Conservation (phyloP, 2,888 invertebrate genomes). For the Agrilus cyanescens region DNA sequence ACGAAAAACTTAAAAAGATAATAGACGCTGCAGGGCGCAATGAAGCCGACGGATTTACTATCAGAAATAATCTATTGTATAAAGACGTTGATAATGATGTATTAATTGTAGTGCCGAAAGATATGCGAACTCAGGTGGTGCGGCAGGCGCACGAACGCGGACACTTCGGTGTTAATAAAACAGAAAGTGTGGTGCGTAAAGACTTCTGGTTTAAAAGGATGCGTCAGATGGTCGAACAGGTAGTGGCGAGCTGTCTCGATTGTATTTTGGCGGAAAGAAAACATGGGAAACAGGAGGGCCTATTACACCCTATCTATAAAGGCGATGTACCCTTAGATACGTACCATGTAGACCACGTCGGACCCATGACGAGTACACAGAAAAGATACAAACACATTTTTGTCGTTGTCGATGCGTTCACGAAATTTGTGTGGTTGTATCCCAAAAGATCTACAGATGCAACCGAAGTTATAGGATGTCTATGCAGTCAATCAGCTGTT, state of each 20-base stretch:
- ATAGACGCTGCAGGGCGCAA: background rate
- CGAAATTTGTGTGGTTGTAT: constrained; percentile 20
- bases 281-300: background rate
- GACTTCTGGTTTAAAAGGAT: no score
- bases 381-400: constrained; percentile 18
- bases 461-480: constrained; percentile 12
- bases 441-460: constrained; percentile 13
- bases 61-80: constrained; percentile 1
- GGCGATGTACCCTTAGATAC: background rate
- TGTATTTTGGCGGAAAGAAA: background rate
- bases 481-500: constrained; percentile 15
- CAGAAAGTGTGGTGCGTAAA: constrained; percentile 13
- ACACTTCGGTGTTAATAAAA: constrained; percentile 17
- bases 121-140: constrained; percentile 24
- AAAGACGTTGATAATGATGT: background rate
- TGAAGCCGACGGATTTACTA: background rate
- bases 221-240: no score
- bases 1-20: no score
- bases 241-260: background rate
- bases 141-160: constrained; percentile 19
- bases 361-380: constrained; percentile 11
- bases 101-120: constrained; percentile 21
- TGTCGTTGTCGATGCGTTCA: constrained; percentile 20
- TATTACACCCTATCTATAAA: background rate
- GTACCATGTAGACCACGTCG: background rate